A percentile compares a stretch with the other conserved stretches of the same genome.
Conservation (phyloP, 2,888 invertebrate genomes). For the Phaedon cochleariae region DNA sequence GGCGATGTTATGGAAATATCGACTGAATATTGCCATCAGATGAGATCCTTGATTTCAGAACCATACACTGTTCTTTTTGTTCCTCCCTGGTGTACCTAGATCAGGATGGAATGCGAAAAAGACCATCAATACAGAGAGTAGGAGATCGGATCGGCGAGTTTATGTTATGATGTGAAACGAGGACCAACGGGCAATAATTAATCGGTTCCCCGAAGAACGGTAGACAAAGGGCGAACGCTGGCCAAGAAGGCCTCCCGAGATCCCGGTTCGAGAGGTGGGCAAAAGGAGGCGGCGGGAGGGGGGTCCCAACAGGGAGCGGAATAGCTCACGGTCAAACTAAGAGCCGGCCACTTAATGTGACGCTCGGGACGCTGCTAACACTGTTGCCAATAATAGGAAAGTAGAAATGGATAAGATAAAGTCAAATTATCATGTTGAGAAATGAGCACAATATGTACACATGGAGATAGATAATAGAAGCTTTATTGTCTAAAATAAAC, state of each 20-base stretch:
- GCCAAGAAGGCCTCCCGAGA: conserved; percentile 60
- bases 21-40: no score
- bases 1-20: no score
- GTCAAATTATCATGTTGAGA: not conserved
- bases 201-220: conserved; percentile 61
- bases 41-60: no score
- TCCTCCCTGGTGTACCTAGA: conserved; percentile 18
- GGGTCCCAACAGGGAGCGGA: conserved; percentile 58
- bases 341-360: conserved; percentile 64
- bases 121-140: not conserved
- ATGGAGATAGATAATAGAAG: no score
- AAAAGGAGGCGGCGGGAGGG: conserved; percentile 37
- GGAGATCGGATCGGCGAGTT: conserved; percentile 44
- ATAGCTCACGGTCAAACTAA: conserved; percentile 64
- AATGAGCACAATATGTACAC: no score
- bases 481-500: no score
- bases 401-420: not conserved
- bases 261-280: conserved; percentile 50
- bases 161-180: conserved; percentile 56
- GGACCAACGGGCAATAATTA: conserved; percentile 61
- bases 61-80: not conserved
- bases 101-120: no score
- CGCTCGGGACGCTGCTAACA: conserved; percentile 57
- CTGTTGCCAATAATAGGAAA: not conserved
- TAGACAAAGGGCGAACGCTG: conserved; percentile 57